Base-by-base conservation (phyloP, 1,140 invertebrate genomes). In the Cydia strobilella region DNA sequence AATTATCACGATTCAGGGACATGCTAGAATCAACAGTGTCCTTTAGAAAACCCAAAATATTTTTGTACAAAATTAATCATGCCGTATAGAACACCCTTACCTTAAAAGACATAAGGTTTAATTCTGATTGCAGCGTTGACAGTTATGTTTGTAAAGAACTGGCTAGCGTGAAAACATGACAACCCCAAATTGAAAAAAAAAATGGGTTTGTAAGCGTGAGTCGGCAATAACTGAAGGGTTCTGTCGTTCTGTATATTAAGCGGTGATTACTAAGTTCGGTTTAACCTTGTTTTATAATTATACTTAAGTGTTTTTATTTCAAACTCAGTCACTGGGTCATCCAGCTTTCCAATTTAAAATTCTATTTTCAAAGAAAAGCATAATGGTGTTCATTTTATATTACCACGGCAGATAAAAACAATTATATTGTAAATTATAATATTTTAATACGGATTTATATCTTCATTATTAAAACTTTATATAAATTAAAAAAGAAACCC, bases 1-100 rank as follows among this genome's bases (percentile, higher is more conserved):
- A 69, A 69, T 69, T 69, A 69, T 69, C 27, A 69, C 65, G 63
- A 66, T 66, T 69, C 65, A 42, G 25, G 25, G 63, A 65, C 65
- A 42, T 35, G 1, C 63, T 66, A 23, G 35, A 69, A 69, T 69
- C 65, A 69, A 69, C 65, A 35, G 15, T 69, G 65, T 69, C 13
- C 35, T 2, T 66, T n/a, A 35, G 27, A 66, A 69, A 35, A 25
- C 65, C 35, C 65, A 35, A 69, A 69, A 69, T 20, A 18, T 35
- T 69, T 18, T 69, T 20, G 3, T 69, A 69, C 65, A 27, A 66
- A 27, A 7, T 31, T 66, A 66, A 54, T 23, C 35, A 18, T 20
- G 31, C 65, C 3, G 18, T 20, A 35, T 1, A 3, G 18, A 39
- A 20, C 18, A n/a, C 35, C 23, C 65, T 18, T 69, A 69, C 6